Evolutionary conservation across 2,113 vertebrate genomes (phyloP).

Genomic region (Hystrix cristata): DNA sequence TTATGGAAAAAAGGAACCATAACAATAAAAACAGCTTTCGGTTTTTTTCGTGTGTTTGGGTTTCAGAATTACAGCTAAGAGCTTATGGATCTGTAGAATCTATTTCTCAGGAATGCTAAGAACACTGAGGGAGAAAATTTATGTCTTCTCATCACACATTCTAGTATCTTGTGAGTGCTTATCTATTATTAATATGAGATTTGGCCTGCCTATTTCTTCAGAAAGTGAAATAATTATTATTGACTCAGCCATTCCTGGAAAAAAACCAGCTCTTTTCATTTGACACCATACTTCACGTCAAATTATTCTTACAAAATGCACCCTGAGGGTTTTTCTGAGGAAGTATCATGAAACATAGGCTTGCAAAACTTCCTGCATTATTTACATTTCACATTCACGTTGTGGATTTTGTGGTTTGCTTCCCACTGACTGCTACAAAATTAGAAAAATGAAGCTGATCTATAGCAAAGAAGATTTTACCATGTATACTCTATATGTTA

Average conservation of each 20-base stretch:
- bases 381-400: background rate
- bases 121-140: background rate
- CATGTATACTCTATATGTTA: background rate
- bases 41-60: background rate
- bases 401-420: background rate
- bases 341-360: background rate
- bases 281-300: background rate
- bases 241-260: conserved; percentile 16
- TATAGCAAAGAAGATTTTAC: background rate
- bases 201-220: background rate
- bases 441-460: background rate
- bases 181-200: conserved; percentile 47
- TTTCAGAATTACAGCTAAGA: conserved; percentile 15
- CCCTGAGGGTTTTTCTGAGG: background rate
- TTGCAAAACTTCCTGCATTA: background rate
- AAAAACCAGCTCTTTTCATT: conserved; percentile 53
- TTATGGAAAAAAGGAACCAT: background rate
- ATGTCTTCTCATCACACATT: conserved; percentile 1
- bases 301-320: conserved; percentile 45
- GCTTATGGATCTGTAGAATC: background rate
- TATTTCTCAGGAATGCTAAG: background rate
- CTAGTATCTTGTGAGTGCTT: background rate
- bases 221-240: conserved; percentile 60
- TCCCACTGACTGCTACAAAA: background rate
- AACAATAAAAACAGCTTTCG: background rate